Evolutionary conservation across 2,888 invertebrate species (phyloP).

Genomic region (Schizaphis graminum): DNA sequence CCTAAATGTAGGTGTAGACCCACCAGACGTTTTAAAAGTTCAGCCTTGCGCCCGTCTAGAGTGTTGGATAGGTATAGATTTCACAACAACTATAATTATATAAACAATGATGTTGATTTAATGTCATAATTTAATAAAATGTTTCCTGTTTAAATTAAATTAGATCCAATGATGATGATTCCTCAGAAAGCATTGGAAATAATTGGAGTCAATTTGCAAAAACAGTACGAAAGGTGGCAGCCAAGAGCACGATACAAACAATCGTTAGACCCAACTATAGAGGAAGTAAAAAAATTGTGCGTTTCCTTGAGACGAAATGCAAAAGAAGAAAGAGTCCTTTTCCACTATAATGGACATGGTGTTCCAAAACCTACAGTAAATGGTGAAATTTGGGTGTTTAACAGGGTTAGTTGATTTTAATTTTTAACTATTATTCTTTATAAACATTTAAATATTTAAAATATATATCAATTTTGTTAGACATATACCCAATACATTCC

Average conservation of each 20-base stretch:
- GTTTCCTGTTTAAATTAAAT: constrained; percentile 67
- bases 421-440: constrained; percentile 35
- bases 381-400: constrained; percentile 99
- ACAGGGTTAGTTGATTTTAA: constrained; percentile 77
- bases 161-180: constrained; percentile 89
- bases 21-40: constrained; percentile 97
- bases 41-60: constrained; percentile 95
- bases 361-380: constrained; percentile 98
- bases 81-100: neutral
- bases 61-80: constrained; percentile 92
- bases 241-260: constrained; percentile 97
- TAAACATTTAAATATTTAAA: neutral
- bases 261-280: constrained; percentile 95
- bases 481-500: constrained; percentile 99
- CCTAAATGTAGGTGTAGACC: constrained; percentile 99
- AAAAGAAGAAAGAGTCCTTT: constrained; percentile 97
- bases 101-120: neutral
- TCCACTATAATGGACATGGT: constrained; percentile 99
- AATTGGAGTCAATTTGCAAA: constrained; percentile 91
- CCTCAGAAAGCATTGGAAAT: constrained; percentile 92
- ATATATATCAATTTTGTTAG: constrained; percentile 72
- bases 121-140: neutral
- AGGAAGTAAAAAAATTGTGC: constrained; percentile 97
- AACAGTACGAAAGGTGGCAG: constrained; percentile 99
- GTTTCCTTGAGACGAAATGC: constrained; percentile 94